Base-by-base conservation (phyloP, 1,140 invertebrate genomes). In the Conus betulinus region DNA sequence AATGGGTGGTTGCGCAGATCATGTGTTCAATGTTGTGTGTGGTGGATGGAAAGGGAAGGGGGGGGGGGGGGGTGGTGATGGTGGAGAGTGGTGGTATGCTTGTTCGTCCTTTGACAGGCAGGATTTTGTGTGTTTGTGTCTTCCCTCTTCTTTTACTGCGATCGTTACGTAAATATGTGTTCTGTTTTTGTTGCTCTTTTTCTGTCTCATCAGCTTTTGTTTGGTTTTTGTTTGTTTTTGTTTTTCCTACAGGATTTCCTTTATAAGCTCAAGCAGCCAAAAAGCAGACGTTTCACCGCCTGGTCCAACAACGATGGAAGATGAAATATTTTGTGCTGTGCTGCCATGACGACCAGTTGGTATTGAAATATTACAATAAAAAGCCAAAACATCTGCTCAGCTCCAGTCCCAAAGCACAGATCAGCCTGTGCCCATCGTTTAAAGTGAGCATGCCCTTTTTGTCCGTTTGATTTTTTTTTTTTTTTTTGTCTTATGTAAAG, bases 301-400 rank as follows among this genome's bases (percentile, higher is more conserved):
- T 88, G 15, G 91, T 91, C 79, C 89, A 88, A 6, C 90, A 92
- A 57, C 90, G 90, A 71, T 94, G 94, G 94, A 93, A 92, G 88
- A 89, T 85, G 74, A 93, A 92, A 82, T 94, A 94, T 87, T 91
- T 94, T 82, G 90, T 93, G 51, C 76, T 94, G 23, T 91, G 91
- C 67, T 89, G 88, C 87, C 87, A 89, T 85, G 91, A 90, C 51
- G 91, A 93, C 39, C 92, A 91, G 86, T 92, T 92, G 63, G 90
- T 93, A 8, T 81, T 94, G 27, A 93, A 94, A 88, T 93, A 90
- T 89, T 92, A 91, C 83, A 93, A 91, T 74, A 93, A 92, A 85
- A 94, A 94, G 86, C 94, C 93, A 15, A 94, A 93, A 63, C 82
- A 84, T 3, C 51, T 25, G 52, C 53, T 17, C 5, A 63, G 10